phyloP scores from a whole-genome alignment of 1,140 invertebrate genomes.

The Bombus vancouverensis region DNA sequence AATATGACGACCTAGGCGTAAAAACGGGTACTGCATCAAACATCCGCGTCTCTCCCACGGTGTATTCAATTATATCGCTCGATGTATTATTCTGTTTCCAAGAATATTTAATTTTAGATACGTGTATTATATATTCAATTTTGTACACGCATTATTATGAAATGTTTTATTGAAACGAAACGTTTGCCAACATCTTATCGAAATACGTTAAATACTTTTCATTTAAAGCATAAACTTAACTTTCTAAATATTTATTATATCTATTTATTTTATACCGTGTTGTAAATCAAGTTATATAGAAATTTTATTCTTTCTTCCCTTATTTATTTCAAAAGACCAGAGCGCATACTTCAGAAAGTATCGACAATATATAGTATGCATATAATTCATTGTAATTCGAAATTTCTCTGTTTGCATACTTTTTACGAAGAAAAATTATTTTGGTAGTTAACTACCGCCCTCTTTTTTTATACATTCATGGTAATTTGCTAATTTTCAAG shows the following conservation, averaged over 20 bases:
- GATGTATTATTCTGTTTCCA: neutral
- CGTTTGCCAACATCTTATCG: neutral
- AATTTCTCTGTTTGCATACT: neutral
- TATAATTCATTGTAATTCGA: neutral
- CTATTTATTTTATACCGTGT: neutral
- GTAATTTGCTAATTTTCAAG: conserved; percentile 34
- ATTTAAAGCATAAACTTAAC: too few relatives aligned
- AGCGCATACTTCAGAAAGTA: too few relatives aligned
- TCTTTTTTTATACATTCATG: neutral
- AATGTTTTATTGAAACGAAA: neutral
- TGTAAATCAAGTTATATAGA: neutral
- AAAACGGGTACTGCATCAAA: neutral
- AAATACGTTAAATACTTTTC: neutral
- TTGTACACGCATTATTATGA: neutral
- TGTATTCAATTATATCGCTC: neutral
- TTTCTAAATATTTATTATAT: neutral
- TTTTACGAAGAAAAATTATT: neutral
- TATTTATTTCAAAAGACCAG: neutral
- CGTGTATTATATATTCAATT: neutral
- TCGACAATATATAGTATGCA: neutral
- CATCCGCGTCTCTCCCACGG: neutral
- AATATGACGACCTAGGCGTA: neutral
- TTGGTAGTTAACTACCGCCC: neutral
- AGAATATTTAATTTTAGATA: too few relatives aligned
- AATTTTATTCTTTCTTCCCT: neutral